Conservation (phyloP, 2,888 invertebrate species). For the Amaurobius ferox region DNA sequence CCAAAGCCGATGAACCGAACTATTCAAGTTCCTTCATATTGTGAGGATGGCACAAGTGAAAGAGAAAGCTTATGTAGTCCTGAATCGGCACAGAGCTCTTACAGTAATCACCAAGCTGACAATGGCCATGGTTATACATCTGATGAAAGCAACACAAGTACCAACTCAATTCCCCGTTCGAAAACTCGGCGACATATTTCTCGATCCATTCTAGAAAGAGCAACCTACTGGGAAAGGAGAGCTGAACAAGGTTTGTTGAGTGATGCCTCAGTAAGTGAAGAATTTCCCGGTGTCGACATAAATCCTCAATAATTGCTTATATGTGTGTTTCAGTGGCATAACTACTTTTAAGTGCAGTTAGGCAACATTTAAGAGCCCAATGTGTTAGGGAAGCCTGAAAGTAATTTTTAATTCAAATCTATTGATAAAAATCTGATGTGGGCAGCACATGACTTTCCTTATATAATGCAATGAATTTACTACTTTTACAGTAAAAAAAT, state of each 20-base stretch:
- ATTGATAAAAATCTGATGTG: too few species aligned
- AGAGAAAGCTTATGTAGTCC: conserved; percentile 46
- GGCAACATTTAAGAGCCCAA: too few species aligned
- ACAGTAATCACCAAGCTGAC: conserved; percentile 37
- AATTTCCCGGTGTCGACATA: conserved; percentile 74
- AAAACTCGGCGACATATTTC: conserved; percentile 59
- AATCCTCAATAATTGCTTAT: conserved; percentile 42
- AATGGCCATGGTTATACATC: conserved; percentile 73
- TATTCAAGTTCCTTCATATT: conserved; percentile 54
- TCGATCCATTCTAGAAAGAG: conserved; percentile 74
- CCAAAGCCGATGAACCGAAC: conserved; percentile 75
- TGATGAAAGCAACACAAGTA: conserved; percentile 73
- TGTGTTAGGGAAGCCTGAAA: too few species aligned
- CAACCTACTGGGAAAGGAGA: conserved; percentile 76
- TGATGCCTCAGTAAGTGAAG: conserved; percentile 75
- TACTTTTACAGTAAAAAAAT: too few species aligned
- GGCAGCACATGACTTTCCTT: too few species aligned
- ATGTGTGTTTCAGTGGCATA: too few species aligned
- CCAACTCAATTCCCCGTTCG: conserved; percentile 48
- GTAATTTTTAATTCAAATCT: too few species aligned
- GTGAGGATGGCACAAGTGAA: conserved; percentile 35
- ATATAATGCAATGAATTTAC: too few species aligned
- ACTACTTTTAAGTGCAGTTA: too few species aligned
- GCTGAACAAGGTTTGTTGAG: conserved; percentile 75
- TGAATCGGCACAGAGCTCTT: conserved; percentile 30